phyloP scores from a whole-genome alignment of 2,113 vertebrate genomes.

The Gila orcuttii region DNA sequence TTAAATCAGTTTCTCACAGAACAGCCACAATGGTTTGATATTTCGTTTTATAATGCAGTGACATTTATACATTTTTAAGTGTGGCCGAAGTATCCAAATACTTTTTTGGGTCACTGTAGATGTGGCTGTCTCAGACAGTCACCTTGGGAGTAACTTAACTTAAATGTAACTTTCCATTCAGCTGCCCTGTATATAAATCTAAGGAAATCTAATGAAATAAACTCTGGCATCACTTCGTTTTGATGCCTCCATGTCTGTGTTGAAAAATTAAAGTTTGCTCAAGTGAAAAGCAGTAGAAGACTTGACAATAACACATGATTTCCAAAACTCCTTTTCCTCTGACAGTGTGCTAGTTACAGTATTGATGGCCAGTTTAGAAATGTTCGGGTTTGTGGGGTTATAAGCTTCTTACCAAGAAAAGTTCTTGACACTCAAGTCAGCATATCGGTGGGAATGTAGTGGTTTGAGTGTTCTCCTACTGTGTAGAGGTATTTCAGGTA shows the following conservation, averaged over 20 bases:
- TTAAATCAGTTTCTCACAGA: conserved; percentile 8
- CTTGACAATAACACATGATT: not conserved
- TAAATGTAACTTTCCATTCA: not conserved
- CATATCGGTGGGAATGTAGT: not conserved
- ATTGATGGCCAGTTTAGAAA: not conserved
- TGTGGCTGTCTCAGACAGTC: not conserved
- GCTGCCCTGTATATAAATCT: not conserved
- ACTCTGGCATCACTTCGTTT: not conserved
- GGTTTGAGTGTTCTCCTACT: not conserved
- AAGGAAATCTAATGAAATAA: too few relatives aligned
- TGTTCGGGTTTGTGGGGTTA: not conserved
- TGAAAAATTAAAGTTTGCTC: not conserved
- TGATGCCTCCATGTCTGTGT: not conserved
- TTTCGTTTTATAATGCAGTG: not conserved
- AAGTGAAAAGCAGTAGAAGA: not conserved
- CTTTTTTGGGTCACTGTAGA: not conserved
- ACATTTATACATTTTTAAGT: conserved; percentile 13
- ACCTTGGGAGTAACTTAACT: not conserved
- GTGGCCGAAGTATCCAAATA: not conserved
- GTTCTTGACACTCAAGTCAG: not conserved
- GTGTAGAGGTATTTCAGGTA: not conserved
- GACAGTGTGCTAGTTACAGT: not conserved
- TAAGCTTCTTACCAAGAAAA: not conserved
- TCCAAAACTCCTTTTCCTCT: not conserved
- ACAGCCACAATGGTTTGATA: not conserved